A percentile compares a stretch with the other conserved stretches of the same genome.
phyloP scores from a whole-genome alignment of 1,140 invertebrate genomes.

The Helicoverpa zea region DNA sequence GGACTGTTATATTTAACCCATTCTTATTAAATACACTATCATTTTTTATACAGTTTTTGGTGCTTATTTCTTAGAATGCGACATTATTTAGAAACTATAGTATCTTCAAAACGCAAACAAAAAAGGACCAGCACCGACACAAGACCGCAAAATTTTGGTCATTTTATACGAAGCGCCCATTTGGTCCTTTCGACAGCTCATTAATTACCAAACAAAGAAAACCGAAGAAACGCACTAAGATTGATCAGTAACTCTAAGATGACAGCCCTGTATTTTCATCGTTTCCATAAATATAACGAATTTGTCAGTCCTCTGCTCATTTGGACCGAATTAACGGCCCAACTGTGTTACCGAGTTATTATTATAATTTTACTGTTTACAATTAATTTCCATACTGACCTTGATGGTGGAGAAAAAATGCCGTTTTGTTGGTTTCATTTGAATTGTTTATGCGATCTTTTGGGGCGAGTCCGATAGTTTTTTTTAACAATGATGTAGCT shows the following conservation, averaged over 20 bases:
- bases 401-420: slow-evolving; percentile 11
- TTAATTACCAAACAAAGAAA: slow-evolving; percentile 25
- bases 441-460: too few species aligned
- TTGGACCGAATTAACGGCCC: slow-evolving; percentile 62
- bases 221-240: slow-evolving; percentile 1
- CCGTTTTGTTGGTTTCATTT: background rate
- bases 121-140: background rate
- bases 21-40: too few species aligned
- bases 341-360: slow-evolving; percentile 59
- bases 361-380: slow-evolving; percentile 69
- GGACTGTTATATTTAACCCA: too few species aligned
- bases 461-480: too few species aligned
- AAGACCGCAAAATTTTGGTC: background rate
- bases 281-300: slow-evolving; percentile 70
- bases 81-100: too few species aligned
- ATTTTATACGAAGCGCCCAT: background rate
- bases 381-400: slow-evolving; percentile 55
- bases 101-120: too few species aligned
- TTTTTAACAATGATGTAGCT: too few species aligned
- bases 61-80: too few species aligned
- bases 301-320: slow-evolving; percentile 74
- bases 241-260: slow-evolving; percentile 21
- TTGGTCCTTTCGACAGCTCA: slow-evolving; percentile 13
- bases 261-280: slow-evolving; percentile 65
- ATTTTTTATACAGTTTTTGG: too few species aligned